Percentiles rank a stretch among this genome's conserved stretches.
These are phyloP conservation scores for Drosophila orosa DNA, from an alignment of 1,140 invertebrate species.

Conservation along the genomic window DNA sequence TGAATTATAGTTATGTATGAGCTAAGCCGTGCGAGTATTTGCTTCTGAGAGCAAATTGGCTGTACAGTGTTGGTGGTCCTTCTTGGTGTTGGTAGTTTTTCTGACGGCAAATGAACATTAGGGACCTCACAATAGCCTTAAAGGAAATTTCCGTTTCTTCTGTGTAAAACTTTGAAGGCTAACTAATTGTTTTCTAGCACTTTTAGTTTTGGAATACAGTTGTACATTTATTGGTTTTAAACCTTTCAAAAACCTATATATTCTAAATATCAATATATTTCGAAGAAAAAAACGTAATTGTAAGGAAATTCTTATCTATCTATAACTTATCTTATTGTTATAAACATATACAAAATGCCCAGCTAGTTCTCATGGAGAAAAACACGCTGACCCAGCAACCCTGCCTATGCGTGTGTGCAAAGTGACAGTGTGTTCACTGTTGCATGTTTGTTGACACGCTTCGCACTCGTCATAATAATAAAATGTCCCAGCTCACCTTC, in stretches of 20 bases:
- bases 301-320: too few species aligned
- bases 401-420: conserved; percentile 9
- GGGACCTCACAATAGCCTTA: not conserved
- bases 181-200: not conserved
- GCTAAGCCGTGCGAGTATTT: conserved; percentile 44
- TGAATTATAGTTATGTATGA: conserved; percentile 71
- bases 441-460: conserved; percentile 75
- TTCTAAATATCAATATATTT: too few species aligned
- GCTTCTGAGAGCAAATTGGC: conserved; percentile 21
- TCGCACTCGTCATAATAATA: conserved; percentile 67
- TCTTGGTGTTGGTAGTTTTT: not conserved
- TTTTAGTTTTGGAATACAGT: not conserved
- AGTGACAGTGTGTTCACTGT: conserved; percentile 39
- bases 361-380: not conserved
- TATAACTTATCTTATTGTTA: too few species aligned
- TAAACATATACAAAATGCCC: too few species aligned
- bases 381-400: not conserved
- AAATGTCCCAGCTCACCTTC: conserved; percentile 45
- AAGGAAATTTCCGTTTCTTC: not conserved
- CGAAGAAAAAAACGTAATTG: not conserved
- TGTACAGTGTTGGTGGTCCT: conserved; percentile 2
- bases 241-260: too few species aligned
- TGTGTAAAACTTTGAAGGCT: not conserved
- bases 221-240: too few species aligned
- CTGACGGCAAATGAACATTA: not conserved